Base-by-base conservation (phyloP, 2,888 invertebrate species). In the Calameuta pallipes region DNA sequence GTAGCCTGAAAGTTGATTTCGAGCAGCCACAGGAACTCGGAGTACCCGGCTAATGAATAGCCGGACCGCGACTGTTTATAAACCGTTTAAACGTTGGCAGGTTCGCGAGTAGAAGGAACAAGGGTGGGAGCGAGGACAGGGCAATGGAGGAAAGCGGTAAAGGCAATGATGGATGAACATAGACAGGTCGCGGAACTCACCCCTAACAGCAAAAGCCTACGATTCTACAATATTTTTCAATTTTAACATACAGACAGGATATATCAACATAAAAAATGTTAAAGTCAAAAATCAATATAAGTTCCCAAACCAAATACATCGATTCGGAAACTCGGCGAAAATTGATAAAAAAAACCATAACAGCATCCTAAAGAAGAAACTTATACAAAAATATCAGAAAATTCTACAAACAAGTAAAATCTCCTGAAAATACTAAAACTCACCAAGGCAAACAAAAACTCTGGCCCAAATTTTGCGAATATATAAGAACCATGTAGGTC, bases 121-220 rank as follows among this genome's bases (percentile, higher is more conserved):
- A 84, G 82, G 83, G 85, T 82, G 82, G 80, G 76, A 82, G 85
- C 85, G 80, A 84, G 82, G 82, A 79, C 76, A 79, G 80, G 80
- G 83, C 80, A 80, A 78, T 82, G 80, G 79, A 80, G 79, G 76
- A 79, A 78, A 78, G 80, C 81, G 79, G 80, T 82, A 84, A 83
- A 82, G 82, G 83, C 83, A 80, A 83, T 90, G 90, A 90, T 90
- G 88, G 88, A 90, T 90, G 89, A 85, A 86, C 82, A 80, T 79
- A 85, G 85, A 85, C 85, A 85, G 83, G 83, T 87, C 85, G 82
- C 81, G 79, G 81, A 85, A 84, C 81, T 76, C 78, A 80, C 73
- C 35, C 74, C 70, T 74, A 81, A 81, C 83, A 79, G 82, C 81
- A 76, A 68, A 41, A 82, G 77, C 77, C 76, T 82, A 81, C 80